Conservation (phyloP, 2,888 invertebrate species). For the Drosophila borborema region DNA sequence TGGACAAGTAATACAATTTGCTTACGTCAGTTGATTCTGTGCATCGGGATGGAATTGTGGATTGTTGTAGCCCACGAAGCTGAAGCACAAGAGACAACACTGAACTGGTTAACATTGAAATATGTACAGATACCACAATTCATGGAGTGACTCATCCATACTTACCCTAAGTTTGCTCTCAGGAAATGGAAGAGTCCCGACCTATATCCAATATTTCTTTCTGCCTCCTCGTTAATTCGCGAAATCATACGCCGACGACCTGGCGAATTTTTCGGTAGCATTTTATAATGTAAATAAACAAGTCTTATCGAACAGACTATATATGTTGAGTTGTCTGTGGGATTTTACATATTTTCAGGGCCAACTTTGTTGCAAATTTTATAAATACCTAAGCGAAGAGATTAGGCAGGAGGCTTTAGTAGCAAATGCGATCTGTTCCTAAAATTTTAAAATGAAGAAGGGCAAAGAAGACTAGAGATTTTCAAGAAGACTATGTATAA, state of each 20-base stretch:
- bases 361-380: constrained; percentile 52
- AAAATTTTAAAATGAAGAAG: background rate
- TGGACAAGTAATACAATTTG: constrained; percentile 14
- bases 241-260: constrained; percentile 19
- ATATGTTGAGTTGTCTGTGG: constrained; percentile 6
- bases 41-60: constrained; percentile 30
- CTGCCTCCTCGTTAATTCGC: constrained; percentile 3
- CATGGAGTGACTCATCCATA: constrained; percentile 23
- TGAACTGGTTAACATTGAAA: background rate
- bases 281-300: constrained; percentile 13
- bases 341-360: constrained; percentile 33
- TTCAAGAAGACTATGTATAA: background rate
- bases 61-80: constrained; percentile 35
- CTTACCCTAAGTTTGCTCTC: constrained; percentile 31
- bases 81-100: constrained; percentile 4
- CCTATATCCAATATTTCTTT: background rate
- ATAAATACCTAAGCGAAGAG: constrained; percentile 30
- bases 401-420: background rate
- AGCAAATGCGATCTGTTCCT: background rate
- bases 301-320: constrained; percentile 7
- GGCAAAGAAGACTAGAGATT: background rate
- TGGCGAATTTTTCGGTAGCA: constrained; percentile 15
- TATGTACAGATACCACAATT: background rate
- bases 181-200: constrained; percentile 9
- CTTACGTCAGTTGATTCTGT: constrained; percentile 51